Base-by-base conservation (phyloP, 2,797 vertebrate genomes). In the Halcyon chelicuti region DNA sequence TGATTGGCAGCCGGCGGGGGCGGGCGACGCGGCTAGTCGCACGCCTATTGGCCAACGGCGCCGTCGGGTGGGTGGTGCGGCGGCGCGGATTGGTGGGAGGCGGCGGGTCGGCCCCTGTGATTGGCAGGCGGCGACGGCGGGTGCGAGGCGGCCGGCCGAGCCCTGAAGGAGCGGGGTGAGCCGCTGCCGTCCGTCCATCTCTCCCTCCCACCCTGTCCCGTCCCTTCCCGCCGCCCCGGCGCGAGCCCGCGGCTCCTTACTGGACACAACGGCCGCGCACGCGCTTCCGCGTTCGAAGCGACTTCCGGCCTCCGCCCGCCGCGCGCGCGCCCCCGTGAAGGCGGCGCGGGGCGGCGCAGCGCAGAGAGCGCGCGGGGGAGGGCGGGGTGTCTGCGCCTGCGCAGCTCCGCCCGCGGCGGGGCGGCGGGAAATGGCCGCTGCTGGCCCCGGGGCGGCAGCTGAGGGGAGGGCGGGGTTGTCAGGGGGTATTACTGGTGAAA, bases 81-180 rank as follows among this genome's bases (percentile, higher is more conserved):
- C 33, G 18, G 23, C 61, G 16, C 35, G 1, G 81, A 96, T 96
- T 96, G 93, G 95, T 47, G 29, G 57, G 12, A 25, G 35, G 60
- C 25, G 37, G 85, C 73, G 89, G 86, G 51, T 22, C 72, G 72
- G 55, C 70, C 79, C 78, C 86, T 47, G 90, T 94, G 94, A 95
- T 94, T 95, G 92, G 94, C 94, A 87, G 92, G 68, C 54, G 74
- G 91, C 82, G 55, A 89, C 40, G 89, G 20, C 39, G 39, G n/a
- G 22, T 26, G 18, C 9, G 5, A 17, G 57, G 14, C 22, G 14
- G 23, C 33, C 57, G n/a, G 57, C 14, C 55, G 20, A 21, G n/a
- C n/a, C n/a, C n/a, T n/a, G n/a, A n/a, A n/a, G n/a, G n/a, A n/a
- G n/a, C n/a, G n/a, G n/a, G n/a, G n/a, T n/a, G n/a, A n/a, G n/a